Conservation (phyloP, 2,888 invertebrate species). For the Epirrhoe alternata region DNA sequence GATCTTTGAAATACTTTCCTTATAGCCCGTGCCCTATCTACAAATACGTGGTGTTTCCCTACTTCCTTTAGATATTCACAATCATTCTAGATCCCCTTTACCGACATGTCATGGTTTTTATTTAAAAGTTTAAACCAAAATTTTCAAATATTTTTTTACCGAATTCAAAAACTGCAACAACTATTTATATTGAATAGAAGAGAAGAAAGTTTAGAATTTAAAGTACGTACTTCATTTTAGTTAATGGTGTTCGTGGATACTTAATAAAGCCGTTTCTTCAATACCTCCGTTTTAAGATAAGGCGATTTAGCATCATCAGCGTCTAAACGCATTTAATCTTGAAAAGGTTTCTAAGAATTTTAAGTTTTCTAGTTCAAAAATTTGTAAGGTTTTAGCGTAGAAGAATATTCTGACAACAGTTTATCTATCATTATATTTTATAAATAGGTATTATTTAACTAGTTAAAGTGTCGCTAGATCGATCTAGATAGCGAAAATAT, state of each 20-base stretch:
- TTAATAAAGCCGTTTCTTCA: constrained; percentile 59
- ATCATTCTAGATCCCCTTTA: constrained; percentile 6
- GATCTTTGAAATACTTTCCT: constrained; percentile 34
- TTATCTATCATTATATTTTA: constrained; percentile 66
- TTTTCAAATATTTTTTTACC: background rate
- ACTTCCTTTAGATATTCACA: constrained; percentile 29
- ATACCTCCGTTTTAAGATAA: constrained; percentile 52
- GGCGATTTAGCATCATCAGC: constrained; percentile 62
- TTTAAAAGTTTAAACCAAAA: constrained; percentile 5
- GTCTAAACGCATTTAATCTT: constrained; percentile 64
- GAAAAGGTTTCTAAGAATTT: constrained; percentile 69
- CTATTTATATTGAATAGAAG: constrained; percentile 14
- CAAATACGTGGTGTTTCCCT: constrained; percentile 32
- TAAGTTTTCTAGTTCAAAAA: constrained; percentile 71
- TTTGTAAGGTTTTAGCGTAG: constrained; percentile 80
- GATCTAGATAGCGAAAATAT: constrained; percentile 74
- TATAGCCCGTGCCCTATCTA: constrained; percentile 34
- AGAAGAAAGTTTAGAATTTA: constrained; percentile 2
- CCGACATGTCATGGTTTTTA: constrained; percentile 1
- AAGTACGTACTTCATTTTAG: constrained; percentile 13
- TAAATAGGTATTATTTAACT: constrained; percentile 68
- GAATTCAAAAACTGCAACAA: constrained; percentile 11
- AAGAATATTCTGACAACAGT: constrained; percentile 82
- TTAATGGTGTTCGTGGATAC: constrained; percentile 12
- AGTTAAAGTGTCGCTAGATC: constrained; percentile 72